phyloP scores from a whole-genome alignment of 2,888 invertebrate species.

The Eupithecia subumbrata region DNA sequence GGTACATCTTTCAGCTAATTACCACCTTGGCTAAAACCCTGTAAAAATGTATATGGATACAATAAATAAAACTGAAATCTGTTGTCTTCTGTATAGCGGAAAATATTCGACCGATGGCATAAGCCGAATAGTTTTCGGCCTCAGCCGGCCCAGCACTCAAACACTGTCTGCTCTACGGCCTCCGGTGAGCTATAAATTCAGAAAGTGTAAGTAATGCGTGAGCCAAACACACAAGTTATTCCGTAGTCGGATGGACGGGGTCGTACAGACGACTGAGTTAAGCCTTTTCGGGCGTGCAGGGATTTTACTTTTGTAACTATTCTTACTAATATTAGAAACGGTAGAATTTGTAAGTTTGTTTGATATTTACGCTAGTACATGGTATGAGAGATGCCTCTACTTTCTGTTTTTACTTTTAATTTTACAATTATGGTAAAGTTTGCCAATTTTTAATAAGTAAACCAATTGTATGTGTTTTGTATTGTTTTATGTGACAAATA shows the following conservation, averaged over 20 bases:
- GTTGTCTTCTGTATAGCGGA: neutral
- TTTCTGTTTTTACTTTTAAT: too few relatives aligned
- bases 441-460: too few relatives aligned
- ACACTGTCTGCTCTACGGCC: conserved; percentile 15
- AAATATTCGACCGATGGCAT: neutral
- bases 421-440: too few relatives aligned
- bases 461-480: too few relatives aligned
- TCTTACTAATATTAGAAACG: neutral
- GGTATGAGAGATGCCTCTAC: too few relatives aligned
- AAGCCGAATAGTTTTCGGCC: neutral
- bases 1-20: too few relatives aligned
- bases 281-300: neutral
- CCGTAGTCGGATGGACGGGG: neutral
- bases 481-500: too few relatives aligned
- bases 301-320: neutral
- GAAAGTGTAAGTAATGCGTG: conserved; percentile 33
- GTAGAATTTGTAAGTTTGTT: neutral
- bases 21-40: too few relatives aligned
- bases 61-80: too few relatives aligned
- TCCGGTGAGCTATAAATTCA: conserved; percentile 33
- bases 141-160: neutral
- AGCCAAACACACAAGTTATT: conserved; percentile 16
- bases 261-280: neutral
- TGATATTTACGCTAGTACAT: too few relatives aligned
- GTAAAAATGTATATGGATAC: too few relatives aligned